Conservation (phyloP, 2,113 vertebrate species). For the rat (Rattus norvegicus) region GRCr8 NC_086032.1:80466001-80466500, state of each 20-base stretch:
- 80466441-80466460: not conserved
- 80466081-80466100: not conserved
- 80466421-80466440: not conserved
- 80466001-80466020: not conserved
- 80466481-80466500: not conserved
- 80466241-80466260: no score
- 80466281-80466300: not conserved
- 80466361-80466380: not conserved
- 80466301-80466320: not conserved
- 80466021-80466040: not conserved
- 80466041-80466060: not conserved
- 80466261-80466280: not conserved
- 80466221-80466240: not conserved
- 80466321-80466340: not conserved
- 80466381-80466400: not conserved
- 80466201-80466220: not conserved
- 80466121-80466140: not conserved
- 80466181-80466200: not conserved
- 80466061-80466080: not conserved
- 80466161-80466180: no score
- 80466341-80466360: not conserved
- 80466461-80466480: no score
- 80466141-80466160: not conserved
- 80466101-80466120: not conserved
- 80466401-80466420: not conserved